Evolutionary conservation across 2,797 vertebrate species (phyloP).

Genomic region (Ataeniobius toweri): DNA sequence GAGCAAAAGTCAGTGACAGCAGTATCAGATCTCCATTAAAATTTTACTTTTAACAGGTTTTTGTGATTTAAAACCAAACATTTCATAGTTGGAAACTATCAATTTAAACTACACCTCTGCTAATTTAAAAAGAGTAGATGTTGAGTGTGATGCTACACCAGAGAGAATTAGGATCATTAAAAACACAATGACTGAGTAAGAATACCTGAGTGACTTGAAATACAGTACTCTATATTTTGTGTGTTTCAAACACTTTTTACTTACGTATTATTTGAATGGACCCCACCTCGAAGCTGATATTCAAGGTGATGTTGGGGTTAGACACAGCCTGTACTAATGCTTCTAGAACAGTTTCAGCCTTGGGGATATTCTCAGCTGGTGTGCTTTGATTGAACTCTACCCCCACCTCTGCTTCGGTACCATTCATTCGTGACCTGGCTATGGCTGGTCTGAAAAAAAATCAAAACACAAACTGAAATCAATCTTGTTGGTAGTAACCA

Average conservation of each 20-base stretch:
- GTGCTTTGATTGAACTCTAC: slow-evolving; percentile 15
- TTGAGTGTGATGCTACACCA: no score
- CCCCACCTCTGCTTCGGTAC: slow-evolving; percentile 21
- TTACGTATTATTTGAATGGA: slow-evolving; percentile 5
- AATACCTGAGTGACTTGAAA: neutral
- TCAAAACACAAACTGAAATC: neutral
- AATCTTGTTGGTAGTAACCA: no score
- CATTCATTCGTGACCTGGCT: fast-evolving
- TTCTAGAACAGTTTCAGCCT: fast-evolving
- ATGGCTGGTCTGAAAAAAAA: neutral
- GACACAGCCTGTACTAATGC: slow-evolving; percentile 1
- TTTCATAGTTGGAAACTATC: neutral
- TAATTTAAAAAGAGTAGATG: neutral
- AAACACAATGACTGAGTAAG: neutral
- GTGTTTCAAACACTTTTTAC: slow-evolving; percentile 2
- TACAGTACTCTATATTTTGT: no score
- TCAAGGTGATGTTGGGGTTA: slow-evolving; percentile 25
- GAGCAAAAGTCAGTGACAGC: neutral
- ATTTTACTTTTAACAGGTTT: neutral
- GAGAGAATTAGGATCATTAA: neutral
- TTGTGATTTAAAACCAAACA: neutral
- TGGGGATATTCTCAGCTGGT: neutral
- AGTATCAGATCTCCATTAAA: neutral
- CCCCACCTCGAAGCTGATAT: neutral
- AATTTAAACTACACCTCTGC: neutral